These are phyloP conservation scores for Sycophaga agraensis DNA, from an alignment of 1,140 invertebrate genomes.

Conservation along the genomic window DNA sequence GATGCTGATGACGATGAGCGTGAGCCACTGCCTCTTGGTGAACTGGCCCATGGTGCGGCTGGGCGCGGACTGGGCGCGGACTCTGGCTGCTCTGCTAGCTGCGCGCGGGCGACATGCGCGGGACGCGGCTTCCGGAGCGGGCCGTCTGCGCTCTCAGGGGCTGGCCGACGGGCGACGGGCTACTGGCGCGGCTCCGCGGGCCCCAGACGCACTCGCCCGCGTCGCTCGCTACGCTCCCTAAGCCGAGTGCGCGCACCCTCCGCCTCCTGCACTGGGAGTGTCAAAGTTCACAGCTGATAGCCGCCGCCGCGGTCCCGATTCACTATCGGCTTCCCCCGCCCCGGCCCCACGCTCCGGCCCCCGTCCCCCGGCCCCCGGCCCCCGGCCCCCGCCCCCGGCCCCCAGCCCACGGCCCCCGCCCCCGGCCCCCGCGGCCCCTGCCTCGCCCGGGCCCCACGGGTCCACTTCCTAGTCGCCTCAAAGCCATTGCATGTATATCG, in stretches of 20 bases:
- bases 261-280: conserved; percentile 6
- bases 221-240: conserved; percentile 10
- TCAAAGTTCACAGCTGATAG: conserved; percentile 29
- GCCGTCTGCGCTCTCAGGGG: too few species aligned
- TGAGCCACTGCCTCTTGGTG: conserved; percentile 78
- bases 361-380: not conserved
- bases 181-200: too few species aligned
- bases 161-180: too few species aligned
- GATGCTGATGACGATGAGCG: conserved; percentile 79
- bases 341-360: too few species aligned
- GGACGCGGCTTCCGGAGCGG: not conserved
- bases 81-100: not conserved
- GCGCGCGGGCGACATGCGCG: not conserved
- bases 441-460: too few species aligned
- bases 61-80: too few species aligned
- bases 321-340: conserved; percentile 34
- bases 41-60: conserved; percentile 54
- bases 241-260: not conserved
- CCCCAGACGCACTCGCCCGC: too few species aligned
- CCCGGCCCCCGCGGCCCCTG: too few species aligned
- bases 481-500: too few species aligned
- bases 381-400: not conserved
- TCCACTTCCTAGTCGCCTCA: too few species aligned
- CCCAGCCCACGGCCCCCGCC: too few species aligned
- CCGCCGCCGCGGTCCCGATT: conserved; percentile 34